These are phyloP conservation scores for Lucifuga dentata DNA, from an alignment of 2,113 vertebrate genomes.

Conservation along the genomic window DNA sequence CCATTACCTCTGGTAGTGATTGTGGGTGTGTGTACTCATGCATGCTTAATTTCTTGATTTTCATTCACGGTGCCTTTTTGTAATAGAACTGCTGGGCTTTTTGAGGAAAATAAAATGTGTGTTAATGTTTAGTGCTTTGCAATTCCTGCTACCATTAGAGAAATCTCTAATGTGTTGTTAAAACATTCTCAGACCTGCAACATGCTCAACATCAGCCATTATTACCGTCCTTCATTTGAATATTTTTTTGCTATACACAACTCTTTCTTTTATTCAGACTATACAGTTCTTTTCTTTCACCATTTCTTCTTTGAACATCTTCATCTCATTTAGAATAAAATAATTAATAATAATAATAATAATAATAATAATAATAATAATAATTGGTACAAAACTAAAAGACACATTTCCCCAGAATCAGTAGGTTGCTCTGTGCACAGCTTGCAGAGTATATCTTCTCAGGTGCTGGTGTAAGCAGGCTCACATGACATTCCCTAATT, in stretches of 20 bases:
- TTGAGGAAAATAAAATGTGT: conserved; percentile 70
- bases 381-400: no score
- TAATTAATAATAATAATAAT: no score
- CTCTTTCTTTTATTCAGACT: conserved; percentile 6
- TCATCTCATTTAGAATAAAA: not conserved
- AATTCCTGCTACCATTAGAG: conserved; percentile 63
- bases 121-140: conserved; percentile 67
- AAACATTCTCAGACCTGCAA: conserved; percentile 60
- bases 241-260: conserved; percentile 18
- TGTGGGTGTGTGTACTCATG: conserved; percentile 63
- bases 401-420: no score
- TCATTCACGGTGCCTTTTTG: conserved; percentile 42
- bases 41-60: conserved; percentile 66
- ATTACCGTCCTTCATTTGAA: conserved; percentile 60
- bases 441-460: no score
- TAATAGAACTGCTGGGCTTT: conserved; percentile 64
- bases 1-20: conserved; percentile 67
- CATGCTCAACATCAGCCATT: conserved; percentile 39
- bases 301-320: conserved; percentile 23
- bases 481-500: no score
- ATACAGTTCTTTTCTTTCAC: not conserved
- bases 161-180: conserved; percentile 67
- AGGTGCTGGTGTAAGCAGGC: no score
- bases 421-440: no score
- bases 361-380: no score